Percentiles rank a stretch among this genome's conserved stretches.
phyloP scores from a whole-genome alignment of 35 echinoderm and acorn worm species.

The Diadema setosum region DNA sequence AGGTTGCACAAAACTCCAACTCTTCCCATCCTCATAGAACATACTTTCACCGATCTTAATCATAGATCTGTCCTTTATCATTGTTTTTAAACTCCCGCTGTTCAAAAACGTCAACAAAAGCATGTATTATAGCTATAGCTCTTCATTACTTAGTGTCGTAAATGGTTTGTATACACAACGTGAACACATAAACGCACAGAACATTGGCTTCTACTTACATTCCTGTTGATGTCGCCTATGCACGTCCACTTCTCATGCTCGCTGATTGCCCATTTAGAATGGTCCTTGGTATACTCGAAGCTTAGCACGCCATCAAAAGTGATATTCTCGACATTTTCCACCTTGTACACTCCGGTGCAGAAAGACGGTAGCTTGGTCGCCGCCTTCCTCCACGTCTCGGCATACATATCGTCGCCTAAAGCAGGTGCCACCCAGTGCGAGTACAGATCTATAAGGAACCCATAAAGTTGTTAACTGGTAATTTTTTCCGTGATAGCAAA shows the following conservation, averaged over 20 bases:
- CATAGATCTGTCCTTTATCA: too few species aligned
- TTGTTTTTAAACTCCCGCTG: too few species aligned
- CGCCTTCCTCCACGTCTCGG: background rate
- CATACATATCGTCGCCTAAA: background rate
- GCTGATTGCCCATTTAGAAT: background rate
- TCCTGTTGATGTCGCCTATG: slow-evolving; percentile 28
- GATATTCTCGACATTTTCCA: background rate
- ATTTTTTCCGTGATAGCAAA: too few species aligned
- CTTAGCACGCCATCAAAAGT: background rate
- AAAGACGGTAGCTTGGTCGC: background rate
- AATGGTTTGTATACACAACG: too few species aligned
- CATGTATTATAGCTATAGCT: too few species aligned
- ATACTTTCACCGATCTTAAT: too few species aligned
- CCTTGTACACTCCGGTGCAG: background rate
- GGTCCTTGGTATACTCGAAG: background rate
- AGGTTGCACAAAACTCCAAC: too few species aligned
- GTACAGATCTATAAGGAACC: slow-evolving; percentile 10
- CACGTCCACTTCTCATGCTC: background rate
- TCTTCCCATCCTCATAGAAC: too few species aligned
- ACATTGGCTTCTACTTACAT: background rate
- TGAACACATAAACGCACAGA: too few species aligned
- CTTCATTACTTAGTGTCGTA: too few species aligned
- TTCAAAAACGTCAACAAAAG: too few species aligned
- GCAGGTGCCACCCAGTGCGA: background rate
- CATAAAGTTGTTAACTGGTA: too few species aligned